Conservation (phyloP, 1,140 invertebrate species). For the Eriocheir sinensis region DNA sequence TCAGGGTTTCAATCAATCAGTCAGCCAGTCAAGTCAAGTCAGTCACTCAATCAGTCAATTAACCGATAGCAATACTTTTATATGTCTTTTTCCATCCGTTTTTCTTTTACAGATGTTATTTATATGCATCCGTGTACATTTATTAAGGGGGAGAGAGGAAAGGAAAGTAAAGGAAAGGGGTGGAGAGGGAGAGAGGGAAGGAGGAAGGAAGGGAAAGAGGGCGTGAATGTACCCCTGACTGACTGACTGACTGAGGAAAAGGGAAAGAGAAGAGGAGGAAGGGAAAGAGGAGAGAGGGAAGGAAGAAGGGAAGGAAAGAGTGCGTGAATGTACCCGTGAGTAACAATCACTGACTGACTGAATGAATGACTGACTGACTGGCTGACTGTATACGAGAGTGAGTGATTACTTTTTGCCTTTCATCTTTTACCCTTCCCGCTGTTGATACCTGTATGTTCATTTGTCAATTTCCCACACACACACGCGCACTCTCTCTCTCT, state of each 20-base stretch:
- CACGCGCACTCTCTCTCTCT: slow-evolving; percentile 39
- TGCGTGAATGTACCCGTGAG: neutral
- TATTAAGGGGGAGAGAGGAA: too few relatives aligned
- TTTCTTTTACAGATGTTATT: too few relatives aligned
- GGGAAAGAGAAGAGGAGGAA: too few relatives aligned
- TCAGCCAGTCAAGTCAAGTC: neutral
- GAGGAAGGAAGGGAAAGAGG: neutral
- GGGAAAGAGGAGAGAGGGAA: neutral
- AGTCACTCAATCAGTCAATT: neutral
- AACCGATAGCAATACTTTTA: too few relatives aligned
- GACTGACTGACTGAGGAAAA: too few relatives aligned
- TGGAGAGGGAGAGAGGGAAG: neutral
- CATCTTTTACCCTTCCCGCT: neutral
- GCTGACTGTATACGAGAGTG: neutral
- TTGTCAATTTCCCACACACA: neutral
- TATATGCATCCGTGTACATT: too few relatives aligned
- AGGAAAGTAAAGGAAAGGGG: neutral
- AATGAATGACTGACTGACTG: neutral
- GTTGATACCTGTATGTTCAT: slow-evolving; percentile 3
- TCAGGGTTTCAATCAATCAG: neutral
- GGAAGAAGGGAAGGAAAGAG: neutral
- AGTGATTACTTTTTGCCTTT: neutral
- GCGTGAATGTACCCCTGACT: too few relatives aligned
- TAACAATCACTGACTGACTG: neutral
- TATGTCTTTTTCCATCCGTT: too few relatives aligned